phyloP scores from a whole-genome alignment of 2,888 invertebrate genomes.

The Barypeithes pellucidus region DNA sequence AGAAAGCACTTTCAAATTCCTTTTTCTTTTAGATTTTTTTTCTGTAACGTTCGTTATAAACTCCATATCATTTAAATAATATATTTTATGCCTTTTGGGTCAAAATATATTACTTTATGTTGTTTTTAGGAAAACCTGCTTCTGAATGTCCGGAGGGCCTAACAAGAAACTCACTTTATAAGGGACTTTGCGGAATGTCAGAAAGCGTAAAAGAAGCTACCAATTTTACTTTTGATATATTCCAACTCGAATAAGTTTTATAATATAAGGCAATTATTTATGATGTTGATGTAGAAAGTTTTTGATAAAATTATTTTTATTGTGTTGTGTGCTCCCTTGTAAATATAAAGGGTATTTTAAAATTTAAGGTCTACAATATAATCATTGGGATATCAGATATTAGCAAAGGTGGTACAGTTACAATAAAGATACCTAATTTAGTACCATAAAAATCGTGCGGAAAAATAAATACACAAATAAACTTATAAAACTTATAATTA shows the following conservation, averaged over 20 bases:
- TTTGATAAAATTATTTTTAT: background rate
- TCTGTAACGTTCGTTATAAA: background rate
- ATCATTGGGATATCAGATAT: too few species aligned
- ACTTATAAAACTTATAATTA: too few species aligned
- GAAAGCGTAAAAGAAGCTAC: constrained; percentile 36
- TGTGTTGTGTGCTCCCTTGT: background rate
- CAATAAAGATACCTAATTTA: too few species aligned
- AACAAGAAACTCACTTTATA: constrained; percentile 59
- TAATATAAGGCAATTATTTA: constrained; percentile 9
- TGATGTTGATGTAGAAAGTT: background rate
- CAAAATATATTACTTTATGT: constrained; percentile 29
- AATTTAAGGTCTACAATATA: too few species aligned
- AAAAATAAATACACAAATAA: too few species aligned
- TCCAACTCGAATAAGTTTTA: constrained; percentile 29
- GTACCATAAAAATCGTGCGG: too few species aligned
- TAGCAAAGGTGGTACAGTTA: too few species aligned
- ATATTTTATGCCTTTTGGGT: background rate
- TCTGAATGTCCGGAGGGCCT: constrained; percentile 59
- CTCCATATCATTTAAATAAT: background rate
- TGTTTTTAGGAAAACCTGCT: constrained; percentile 57
- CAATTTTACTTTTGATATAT: constrained; percentile 43
- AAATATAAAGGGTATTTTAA: too few species aligned
- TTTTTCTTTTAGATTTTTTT: background rate
- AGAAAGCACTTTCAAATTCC: too few species aligned
- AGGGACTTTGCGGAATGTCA: constrained; percentile 61